Evolutionary conservation across 1,140 invertebrate genomes (phyloP).

Genomic region (Triops longicaudatus): DNA sequence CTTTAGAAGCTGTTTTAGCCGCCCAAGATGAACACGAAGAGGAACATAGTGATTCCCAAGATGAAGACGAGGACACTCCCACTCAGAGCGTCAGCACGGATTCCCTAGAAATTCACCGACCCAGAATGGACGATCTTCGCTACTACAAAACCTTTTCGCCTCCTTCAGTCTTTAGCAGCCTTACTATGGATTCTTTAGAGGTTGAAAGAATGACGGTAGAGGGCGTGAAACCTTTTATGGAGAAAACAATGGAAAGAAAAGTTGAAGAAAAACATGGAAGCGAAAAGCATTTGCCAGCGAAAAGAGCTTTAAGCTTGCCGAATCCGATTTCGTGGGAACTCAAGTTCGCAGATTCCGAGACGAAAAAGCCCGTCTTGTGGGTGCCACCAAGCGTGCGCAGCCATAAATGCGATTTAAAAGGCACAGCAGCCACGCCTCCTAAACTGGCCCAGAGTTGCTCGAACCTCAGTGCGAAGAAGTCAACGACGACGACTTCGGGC

Average conservation of each 20-base stretch:
- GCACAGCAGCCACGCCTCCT: neutral
- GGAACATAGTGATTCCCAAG: constrained; percentile 18
- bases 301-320: neutral
- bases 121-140: neutral
- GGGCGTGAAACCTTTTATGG: neutral
- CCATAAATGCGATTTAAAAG: constrained; percentile 28
- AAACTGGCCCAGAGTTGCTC: constrained; percentile 4
- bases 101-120: neutral
- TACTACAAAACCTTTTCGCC: neutral
- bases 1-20: neutral
- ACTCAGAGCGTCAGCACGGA: constrained; percentile 1
- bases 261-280: neutral
- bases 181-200: neutral
- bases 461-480: neutral
- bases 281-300: constrained; percentile 20
- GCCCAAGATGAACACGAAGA: neutral
- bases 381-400: neutral
- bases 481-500: neutral
- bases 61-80: constrained; percentile 19
- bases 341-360: neutral
- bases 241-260: too few species aligned
- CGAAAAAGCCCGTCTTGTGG: neutral
- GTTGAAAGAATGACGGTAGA: neutral
- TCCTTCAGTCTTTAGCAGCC: neutral
- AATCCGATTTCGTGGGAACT: neutral